Conservation (phyloP, 1,140 invertebrate genomes). For the Paraescarpia echinospica region DNA sequence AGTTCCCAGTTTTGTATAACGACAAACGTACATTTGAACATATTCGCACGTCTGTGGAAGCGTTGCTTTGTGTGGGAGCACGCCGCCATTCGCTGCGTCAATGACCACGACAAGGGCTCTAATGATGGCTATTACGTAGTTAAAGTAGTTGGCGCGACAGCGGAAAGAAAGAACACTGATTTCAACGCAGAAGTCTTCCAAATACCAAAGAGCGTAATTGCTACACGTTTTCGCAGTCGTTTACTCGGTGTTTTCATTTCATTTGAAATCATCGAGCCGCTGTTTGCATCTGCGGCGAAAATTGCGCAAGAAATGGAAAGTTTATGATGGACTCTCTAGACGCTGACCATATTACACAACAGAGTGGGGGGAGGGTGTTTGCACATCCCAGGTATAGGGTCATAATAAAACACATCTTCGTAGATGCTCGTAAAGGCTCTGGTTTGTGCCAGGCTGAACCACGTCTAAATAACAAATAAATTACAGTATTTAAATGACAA, state of each 20-base stretch:
- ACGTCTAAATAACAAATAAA: too few relatives aligned
- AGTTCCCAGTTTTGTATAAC: neutral
- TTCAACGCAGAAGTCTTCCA: neutral
- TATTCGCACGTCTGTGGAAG: neutral
- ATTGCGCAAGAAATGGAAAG: neutral
- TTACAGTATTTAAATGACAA: too few relatives aligned
- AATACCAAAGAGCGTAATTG: neutral
- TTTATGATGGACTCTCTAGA: neutral
- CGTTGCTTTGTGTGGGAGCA: neutral
- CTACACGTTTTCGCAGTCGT: neutral
- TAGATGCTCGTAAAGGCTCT: too few relatives aligned
- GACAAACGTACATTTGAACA: neutral
- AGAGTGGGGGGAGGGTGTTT: neutral
- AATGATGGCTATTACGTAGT: neutral
- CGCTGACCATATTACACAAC: neutral
- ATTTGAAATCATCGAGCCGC: neutral
- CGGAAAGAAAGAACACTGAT: neutral
- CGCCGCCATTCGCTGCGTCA: neutral
- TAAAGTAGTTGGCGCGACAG: neutral
- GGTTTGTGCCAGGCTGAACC: too few relatives aligned
- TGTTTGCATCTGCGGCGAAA: neutral
- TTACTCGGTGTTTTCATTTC: slow-evolving; percentile 1
- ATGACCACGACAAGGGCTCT: neutral
- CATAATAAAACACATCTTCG: too few relatives aligned
- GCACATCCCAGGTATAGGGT: too few relatives aligned